Percentiles rank a stretch among this genome's conserved stretches.
These are phyloP conservation scores for Petrolisthes manimaculis DNA, from an alignment of 2,888 invertebrate species.

Conservation along the genomic window DNA sequence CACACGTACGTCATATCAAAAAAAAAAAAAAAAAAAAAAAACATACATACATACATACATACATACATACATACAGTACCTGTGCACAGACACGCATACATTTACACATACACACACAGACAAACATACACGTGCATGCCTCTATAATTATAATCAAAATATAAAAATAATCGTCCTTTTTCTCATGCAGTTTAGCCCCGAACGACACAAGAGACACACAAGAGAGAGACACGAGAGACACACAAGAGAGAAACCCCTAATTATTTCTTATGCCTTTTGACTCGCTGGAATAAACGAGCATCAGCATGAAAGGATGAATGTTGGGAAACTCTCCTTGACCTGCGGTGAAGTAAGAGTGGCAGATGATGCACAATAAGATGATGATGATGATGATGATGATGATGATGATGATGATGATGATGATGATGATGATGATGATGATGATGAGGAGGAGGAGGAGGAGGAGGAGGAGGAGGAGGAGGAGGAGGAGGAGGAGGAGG, in stretches of 20 bases:
- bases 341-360: not conserved
- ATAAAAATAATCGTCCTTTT: no score
- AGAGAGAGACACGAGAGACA: no score
- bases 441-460: not conserved
- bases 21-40: not conserved
- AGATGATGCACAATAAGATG: not conserved
- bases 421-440: not conserved
- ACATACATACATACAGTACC: not conserved
- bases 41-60: not conserved
- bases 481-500: not conserved
- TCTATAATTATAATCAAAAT: no score
- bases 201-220: no score
- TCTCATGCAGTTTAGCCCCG: no score
- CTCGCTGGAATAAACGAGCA: no score
- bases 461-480: not conserved
- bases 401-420: constrained; percentile 22
- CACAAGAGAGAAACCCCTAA: no score
- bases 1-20: not conserved
- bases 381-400: constrained; percentile 9
- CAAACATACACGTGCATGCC: not conserved
- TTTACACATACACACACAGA: not conserved
- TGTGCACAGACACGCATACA: not conserved
- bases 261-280: no score
- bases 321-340: no score
- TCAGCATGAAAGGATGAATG: no score